Percentiles rank a stretch among this genome's conserved stretches.
phyloP scores from a whole-genome alignment of 2,888 invertebrate genomes.

The Xestia c-nigrum region DNA sequence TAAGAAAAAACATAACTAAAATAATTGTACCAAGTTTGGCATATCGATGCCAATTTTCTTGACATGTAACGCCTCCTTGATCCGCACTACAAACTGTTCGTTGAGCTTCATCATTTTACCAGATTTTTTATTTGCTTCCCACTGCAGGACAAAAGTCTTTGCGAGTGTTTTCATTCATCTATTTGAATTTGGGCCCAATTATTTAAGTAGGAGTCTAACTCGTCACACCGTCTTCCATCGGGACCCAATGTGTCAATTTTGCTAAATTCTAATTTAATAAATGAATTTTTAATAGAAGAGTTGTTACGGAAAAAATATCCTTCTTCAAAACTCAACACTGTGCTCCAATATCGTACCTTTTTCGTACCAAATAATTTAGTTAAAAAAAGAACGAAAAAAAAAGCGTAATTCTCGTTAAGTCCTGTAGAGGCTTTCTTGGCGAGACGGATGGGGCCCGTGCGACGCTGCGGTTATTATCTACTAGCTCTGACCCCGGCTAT shows the following conservation, averaged over 20 bases:
- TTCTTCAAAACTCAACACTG: slow-evolving; percentile 1
- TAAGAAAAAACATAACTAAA: too few species aligned
- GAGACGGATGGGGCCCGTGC: slow-evolving; percentile 65
- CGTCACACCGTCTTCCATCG: neutral
- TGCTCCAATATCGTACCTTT: slow-evolving; percentile 16
- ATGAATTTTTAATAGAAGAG: neutral
- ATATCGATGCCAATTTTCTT: too few species aligned
- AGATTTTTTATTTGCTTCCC: neutral
- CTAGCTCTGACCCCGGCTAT: slow-evolving; percentile 47
- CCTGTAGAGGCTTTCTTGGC: slow-evolving; percentile 51
- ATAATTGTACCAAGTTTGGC: too few species aligned
- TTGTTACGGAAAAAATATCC: neutral
- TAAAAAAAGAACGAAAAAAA: slow-evolving; percentile 34
- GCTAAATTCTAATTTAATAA: neutral
- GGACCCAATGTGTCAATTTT: neutral
- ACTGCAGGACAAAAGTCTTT: neutral
- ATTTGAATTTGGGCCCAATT: neutral
- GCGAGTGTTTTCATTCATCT: neutral
- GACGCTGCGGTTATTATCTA: slow-evolving; percentile 63
- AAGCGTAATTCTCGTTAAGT: slow-evolving; percentile 55
- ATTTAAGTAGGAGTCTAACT: neutral
- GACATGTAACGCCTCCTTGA: too few species aligned
- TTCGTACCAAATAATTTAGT: slow-evolving; percentile 27
- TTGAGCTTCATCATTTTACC: too few species aligned
- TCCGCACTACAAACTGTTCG: too few species aligned